Percentiles rank a stretch among this genome's conserved stretches.
phyloP scores from a whole-genome alignment of 2,797 vertebrate species.

The Oreochromis mossambicus region DNA sequence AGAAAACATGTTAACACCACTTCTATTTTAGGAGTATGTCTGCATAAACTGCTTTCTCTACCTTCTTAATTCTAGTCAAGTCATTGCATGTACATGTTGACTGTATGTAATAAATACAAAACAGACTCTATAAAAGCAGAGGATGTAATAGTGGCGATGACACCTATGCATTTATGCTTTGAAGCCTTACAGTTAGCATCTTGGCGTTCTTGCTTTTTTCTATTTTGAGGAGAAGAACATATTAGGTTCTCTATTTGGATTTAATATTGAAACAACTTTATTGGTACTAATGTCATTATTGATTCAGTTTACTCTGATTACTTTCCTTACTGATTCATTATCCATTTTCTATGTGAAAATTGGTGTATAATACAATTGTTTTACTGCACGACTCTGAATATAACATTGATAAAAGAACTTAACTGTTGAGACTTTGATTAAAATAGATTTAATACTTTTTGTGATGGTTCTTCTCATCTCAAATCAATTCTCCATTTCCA shows the following conservation, averaged over 20 bases:
- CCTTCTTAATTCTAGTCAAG: neutral
- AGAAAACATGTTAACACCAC: neutral
- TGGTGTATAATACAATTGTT: neutral
- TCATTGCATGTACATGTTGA: neutral
- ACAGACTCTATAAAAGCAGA: constrained; percentile 25
- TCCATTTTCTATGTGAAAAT: neutral
- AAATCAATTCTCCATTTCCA: neutral
- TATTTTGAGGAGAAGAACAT: neutral
- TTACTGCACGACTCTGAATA: accelerated
- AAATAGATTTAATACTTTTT: neutral
- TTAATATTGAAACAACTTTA: accelerated
- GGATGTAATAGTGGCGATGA: neutral
- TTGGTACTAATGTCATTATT: neutral
- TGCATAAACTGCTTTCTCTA: neutral
- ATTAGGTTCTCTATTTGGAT: neutral
- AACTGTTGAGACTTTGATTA: neutral
- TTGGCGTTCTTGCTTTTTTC: neutral
- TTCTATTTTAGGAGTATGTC: neutral
- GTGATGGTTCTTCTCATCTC: neutral
- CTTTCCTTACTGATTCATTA: neutral
- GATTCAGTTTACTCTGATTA: neutral
- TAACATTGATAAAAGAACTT: neutral
- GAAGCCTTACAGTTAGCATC: neutral
- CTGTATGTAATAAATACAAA: neutral
- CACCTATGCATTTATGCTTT: neutral